A percentile compares a stretch with the other conserved stretches of the same genome.
Evolutionary conservation across 92 coral and sea anemone species (phyloP).

Genomic region (Desmophyllum pertusum): DNA sequence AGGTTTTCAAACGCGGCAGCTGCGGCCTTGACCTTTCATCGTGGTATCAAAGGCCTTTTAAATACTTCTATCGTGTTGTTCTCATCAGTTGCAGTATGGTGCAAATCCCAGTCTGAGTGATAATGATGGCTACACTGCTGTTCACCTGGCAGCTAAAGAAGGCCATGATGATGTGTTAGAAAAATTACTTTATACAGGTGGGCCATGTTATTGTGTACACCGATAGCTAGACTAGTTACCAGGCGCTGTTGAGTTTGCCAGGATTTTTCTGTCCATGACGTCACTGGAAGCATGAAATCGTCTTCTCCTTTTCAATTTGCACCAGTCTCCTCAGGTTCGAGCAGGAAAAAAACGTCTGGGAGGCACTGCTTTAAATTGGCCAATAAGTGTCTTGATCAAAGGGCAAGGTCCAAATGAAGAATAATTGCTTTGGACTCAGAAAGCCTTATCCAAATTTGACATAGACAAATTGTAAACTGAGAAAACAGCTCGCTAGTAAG

Average conservation of each 20-base stretch:
- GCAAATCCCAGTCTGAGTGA: slow-evolving; percentile 72
- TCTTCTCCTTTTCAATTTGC: neutral
- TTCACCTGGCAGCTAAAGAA: slow-evolving; percentile 83
- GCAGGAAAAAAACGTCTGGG: too few species aligned
- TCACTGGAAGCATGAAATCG: neutral
- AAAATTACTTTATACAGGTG: slow-evolving; percentile 57
- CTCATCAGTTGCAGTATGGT: slow-evolving; percentile 66
- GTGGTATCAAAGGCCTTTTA: too few species aligned
- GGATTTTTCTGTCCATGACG: too few species aligned
- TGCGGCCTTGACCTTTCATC: too few species aligned
- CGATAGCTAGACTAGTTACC: neutral
- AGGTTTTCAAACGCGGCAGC: too few species aligned
- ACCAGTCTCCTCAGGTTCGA: neutral
- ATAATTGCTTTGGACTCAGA: neutral
- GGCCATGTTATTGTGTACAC: neutral
- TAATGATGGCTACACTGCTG: slow-evolving; percentile 74
- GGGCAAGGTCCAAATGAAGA: neutral
- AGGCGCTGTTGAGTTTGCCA: neutral
- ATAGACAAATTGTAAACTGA: neutral
- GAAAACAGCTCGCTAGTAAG: neutral
- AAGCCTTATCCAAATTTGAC: neutral
- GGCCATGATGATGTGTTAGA: slow-evolving; percentile 72
- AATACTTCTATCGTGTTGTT: neutral
- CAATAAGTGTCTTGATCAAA: too few species aligned
- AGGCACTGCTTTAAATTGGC: too few species aligned